Evolutionary conservation across 2,888 invertebrate species (phyloP), one percentile per base, ranked within the genome.

Genomic region (Thymelicus lineola): DNA sequence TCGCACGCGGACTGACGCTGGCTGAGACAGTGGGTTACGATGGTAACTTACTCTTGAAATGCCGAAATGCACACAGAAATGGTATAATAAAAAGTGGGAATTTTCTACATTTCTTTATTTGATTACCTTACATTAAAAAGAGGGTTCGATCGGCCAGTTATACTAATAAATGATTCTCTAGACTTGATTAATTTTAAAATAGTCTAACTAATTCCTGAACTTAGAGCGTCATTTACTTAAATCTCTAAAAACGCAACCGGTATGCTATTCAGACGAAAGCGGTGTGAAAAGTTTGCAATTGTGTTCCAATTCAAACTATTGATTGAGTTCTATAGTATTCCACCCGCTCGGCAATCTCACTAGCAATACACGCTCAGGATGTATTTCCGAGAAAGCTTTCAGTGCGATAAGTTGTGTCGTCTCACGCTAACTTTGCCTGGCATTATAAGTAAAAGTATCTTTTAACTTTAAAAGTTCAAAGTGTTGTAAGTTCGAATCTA

Each of bases 1-100:
- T 79, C 97, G 95, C 76, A 96, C 96, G 67, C 95, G 95, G 62
- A 97, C 95, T 57, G 92, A 85, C 68, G 87, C 79, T 46, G 91
- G 88, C 93, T 93, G 75, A 12, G 53, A n/a, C 3, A 28, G 5
- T 28, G 28, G 28, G 28, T 65, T 53, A 60, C 12, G 63, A 42
- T 12, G 42, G 2, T 10, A 42, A 42, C 38, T 42, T 42, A 42
- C 42, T 42, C 42, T 9, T 12, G 1, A 9, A 42, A 42, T 12
- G 9, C 10, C 12, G 12, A 12, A 4, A 6, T 12, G 42, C 48
- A 48, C 48, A 15, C 4, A 15, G 7, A 15, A 15, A 48, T 48
- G 5, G 4, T 2, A 3, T 28, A 48, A 48, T 48, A 15, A 48
- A 48, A n/a, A 48, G 38, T 7, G 48, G 48, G 14, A 15, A 15